These are phyloP conservation scores for Sussaba pulchella DNA, from an alignment of 2,888 invertebrate species.

Conservation along the genomic window DNA sequence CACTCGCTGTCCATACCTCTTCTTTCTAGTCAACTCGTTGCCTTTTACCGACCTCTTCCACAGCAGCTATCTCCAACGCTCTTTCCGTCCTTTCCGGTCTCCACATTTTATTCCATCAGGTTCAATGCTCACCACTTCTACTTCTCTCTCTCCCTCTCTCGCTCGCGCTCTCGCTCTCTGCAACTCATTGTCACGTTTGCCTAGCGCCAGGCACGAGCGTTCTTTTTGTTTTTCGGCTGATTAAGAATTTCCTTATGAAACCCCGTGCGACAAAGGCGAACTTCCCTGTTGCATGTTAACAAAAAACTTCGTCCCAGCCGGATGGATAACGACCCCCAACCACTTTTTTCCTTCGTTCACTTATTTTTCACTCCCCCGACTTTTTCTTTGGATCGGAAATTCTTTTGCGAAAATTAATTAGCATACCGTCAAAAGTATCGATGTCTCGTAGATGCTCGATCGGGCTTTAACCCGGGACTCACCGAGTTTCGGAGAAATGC, in stretches of 20 bases:
- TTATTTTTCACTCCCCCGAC: not conserved
- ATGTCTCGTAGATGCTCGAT: slow-evolving; percentile 26
- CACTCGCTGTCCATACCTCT: slow-evolving; percentile 50
- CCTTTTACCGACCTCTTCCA: slow-evolving; percentile 14
- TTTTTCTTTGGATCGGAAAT: slow-evolving; percentile 1
- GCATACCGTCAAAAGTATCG: slow-evolving; percentile 25
- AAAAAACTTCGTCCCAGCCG: slow-evolving; percentile 13
- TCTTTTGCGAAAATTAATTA: slow-evolving; percentile 13
- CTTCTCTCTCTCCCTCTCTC: slow-evolving; percentile 12
- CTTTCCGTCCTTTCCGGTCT: slow-evolving; percentile 38
- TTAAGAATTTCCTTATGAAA: slow-evolving; percentile 49
- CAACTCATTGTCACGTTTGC: not conserved
- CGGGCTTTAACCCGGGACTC: slow-evolving; percentile 45
- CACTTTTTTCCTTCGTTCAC: not conserved
- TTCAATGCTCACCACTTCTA: slow-evolving; percentile 15
- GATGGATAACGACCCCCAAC: slow-evolving; percentile 8
- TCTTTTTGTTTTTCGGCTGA: slow-evolving; percentile 39
- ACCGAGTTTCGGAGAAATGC: slow-evolving; percentile 12
- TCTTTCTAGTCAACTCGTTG: slow-evolving; percentile 10
- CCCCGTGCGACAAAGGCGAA: slow-evolving; percentile 37
- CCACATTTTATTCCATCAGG: slow-evolving; percentile 15
- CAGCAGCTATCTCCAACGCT: slow-evolving; percentile 23
- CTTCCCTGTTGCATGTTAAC: slow-evolving; percentile 37
- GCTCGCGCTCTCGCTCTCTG: slow-evolving; percentile 1
- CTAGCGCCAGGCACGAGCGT: not conserved